Base-by-base conservation (phyloP, 2,113 vertebrate genomes). In the Aegotheles bennettii region DNA sequence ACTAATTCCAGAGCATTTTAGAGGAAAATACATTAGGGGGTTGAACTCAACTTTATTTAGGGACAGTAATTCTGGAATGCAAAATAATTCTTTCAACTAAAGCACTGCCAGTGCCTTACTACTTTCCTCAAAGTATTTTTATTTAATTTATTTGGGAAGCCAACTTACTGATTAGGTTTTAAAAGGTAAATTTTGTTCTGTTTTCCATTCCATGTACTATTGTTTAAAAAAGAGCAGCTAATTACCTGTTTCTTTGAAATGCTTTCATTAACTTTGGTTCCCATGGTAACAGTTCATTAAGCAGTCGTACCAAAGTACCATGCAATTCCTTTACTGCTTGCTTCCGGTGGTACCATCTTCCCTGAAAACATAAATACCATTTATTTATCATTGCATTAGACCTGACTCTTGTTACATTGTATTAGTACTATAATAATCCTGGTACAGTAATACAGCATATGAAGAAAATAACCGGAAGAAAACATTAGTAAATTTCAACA, bases 241-340 rank as follows among this genome's bases (percentile, higher is more conserved):
- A 94, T 98, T 98, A 99, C 99, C 99, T 99, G 98, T 99, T 99
- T 97, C 99, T 99, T 84, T 99, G 99, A 98, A 98, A 99, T 84
- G 99, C 99, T 97, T 99, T 99, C 91, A 99, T 97, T 95, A 99
- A 98, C 97, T 99, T 99, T 95, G 98, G 99, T 98, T 99, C 99
- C 99, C 99, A 99, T 92, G 99, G 99, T 82, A 98, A 98, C 80
- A 99, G 98, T 96, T 99, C 99, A 95, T 99, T 99, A 95, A 99
- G 97, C 95, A 99, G 98, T 97, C 99, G 98, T 95, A 99, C 98
- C 67, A 99, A 98, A 3, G 99, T 99, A 97, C 98, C 97, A 97
- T 99, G 99, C 50, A 99, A 97, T 86, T 99, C 99, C 95, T 99
- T 99, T 93, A 99, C 99, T 50, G 98, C 98, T 97, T 99, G 98